phyloP scores from a whole-genome alignment of 2,888 invertebrate species.

The Chalcis sispes region DNA sequence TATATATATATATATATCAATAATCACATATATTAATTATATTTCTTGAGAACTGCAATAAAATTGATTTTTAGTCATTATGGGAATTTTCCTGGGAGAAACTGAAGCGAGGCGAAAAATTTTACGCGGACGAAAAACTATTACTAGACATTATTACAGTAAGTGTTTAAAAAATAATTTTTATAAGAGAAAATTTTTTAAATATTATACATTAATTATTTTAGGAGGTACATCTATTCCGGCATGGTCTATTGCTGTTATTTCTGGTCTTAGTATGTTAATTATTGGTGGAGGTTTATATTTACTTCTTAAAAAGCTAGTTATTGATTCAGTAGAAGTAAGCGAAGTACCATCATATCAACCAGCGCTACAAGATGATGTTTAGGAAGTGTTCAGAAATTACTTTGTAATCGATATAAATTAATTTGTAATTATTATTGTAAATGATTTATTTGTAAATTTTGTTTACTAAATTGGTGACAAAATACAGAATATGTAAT shows the following conservation, averaged over 20 bases:
- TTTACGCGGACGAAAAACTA: conserved; percentile 86
- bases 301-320: conserved; percentile 82
- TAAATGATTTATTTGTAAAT: conserved; percentile 60
- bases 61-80: conserved; percentile 78
- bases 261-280: conserved; percentile 84
- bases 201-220: not conserved
- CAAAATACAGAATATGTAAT: conserved; percentile 58
- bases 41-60: conserved; percentile 2
- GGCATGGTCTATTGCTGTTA: conserved; percentile 85
- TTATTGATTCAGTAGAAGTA: conserved; percentile 79
- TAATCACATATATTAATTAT: not conserved
- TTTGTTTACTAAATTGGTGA: conserved; percentile 52
- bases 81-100: conserved; percentile 83
- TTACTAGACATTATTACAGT: conserved; percentile 88
- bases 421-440: conserved; percentile 56
- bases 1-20: not conserved
- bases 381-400: conserved; percentile 66
- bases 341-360: conserved; percentile 77
- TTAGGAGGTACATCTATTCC: conserved; percentile 77
- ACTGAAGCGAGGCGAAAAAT: conserved; percentile 88
- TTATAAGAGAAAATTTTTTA: not conserved
- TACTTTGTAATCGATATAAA: conserved; percentile 34
- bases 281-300: conserved; percentile 84
- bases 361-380: conserved; percentile 79
- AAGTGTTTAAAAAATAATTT: conserved; percentile 75